A percentile compares a stretch with the other conserved stretches of the same genome.
These are phyloP conservation scores for Clarias macrocephalus DNA, from an alignment of 2,113 vertebrate genomes.

Conservation along the genomic window DNA sequence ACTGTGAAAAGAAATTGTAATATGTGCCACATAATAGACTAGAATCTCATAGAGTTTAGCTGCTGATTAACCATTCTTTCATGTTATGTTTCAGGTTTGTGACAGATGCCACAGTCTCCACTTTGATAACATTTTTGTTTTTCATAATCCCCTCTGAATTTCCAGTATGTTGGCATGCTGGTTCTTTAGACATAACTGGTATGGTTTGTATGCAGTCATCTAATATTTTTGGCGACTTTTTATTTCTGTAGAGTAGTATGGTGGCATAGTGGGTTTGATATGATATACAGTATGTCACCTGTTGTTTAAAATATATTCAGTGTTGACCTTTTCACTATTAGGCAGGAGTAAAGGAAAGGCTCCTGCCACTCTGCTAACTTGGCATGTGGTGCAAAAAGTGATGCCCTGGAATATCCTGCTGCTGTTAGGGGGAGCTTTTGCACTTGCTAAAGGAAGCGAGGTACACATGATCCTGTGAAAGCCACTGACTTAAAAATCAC, in stretches of 20 bases:
- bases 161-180: conserved; percentile 67
- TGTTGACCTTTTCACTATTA: background rate
- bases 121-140: conserved; percentile 77
- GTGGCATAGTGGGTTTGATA: background rate
- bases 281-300: background rate
- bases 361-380: conserved; percentile 77
- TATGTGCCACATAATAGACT: background rate
- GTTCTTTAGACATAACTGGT: conserved; percentile 17
- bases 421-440: conserved; percentile 89
- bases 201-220: background rate
- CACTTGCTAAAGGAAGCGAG: conserved; percentile 88
- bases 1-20: background rate
- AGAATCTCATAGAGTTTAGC: background rate
- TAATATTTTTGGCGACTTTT: background rate
- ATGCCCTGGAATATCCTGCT: conserved; percentile 92
- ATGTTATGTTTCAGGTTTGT: conserved; percentile 69
- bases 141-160: conserved; percentile 84
- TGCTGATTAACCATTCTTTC: background rate
- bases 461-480: conserved; percentile 60
- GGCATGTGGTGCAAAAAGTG: conserved; percentile 77
- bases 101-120: conserved; percentile 82
- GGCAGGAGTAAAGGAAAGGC: conserved; percentile 50
- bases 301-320: background rate
- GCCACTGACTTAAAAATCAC: background rate
- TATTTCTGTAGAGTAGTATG: background rate